Percentiles rank a stretch among this genome's conserved stretches.
Conservation (phyloP, 2,888 invertebrate species). For the Eristalinus sepulchralis region DNA sequence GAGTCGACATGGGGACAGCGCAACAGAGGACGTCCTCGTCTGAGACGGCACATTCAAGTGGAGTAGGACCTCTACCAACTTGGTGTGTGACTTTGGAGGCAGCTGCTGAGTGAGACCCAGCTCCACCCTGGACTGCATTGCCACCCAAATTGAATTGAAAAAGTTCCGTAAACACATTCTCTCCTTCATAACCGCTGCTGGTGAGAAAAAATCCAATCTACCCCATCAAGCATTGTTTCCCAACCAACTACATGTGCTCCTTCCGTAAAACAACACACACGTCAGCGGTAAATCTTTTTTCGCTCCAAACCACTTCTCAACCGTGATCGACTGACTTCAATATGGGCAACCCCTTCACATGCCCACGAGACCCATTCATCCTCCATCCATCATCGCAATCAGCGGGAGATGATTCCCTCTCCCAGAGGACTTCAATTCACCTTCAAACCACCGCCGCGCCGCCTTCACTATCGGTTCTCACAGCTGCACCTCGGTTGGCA, state of each 20-base stretch:
- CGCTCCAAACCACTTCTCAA: neutral
- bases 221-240: neutral
- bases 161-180: too few relatives aligned
- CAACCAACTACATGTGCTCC: neutral
- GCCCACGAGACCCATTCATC: neutral
- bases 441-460: neutral
- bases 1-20: too few relatives aligned
- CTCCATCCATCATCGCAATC: neutral
- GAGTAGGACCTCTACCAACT: too few relatives aligned
- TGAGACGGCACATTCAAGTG: too few relatives aligned
- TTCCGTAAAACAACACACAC: neutral
- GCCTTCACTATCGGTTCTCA: neutral
- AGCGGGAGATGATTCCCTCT: neutral
- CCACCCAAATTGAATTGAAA: too few relatives aligned
- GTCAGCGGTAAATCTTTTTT: neutral
- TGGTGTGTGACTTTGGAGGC: too few relatives aligned
- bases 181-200: too few relatives aligned
- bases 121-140: too few relatives aligned
- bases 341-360: neutral
- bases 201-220: too few relatives aligned
- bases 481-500: constrained; percentile 9
- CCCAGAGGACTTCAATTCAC: neutral
- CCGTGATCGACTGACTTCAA: neutral
- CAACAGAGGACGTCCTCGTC: too few relatives aligned
- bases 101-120: too few relatives aligned